Conservation (phyloP, 1,140 invertebrate species). For the Rhagoletis zephyria region DNA sequence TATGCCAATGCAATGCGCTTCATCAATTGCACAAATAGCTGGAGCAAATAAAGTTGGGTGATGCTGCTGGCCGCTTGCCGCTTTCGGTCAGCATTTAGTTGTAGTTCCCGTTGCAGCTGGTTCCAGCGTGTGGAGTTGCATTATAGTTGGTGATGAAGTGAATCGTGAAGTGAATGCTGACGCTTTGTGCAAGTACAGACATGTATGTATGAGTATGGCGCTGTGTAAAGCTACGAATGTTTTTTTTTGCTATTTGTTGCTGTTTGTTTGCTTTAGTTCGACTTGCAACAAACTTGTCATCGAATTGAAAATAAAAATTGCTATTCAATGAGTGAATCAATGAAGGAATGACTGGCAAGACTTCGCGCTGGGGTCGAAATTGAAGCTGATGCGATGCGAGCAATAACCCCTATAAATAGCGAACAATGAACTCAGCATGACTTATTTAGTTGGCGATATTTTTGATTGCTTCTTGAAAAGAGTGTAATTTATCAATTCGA, state of each 20-base stretch:
- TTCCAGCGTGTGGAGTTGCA: not conserved
- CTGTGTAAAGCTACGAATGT: too few relatives aligned
- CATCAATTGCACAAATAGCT: conserved; percentile 36
- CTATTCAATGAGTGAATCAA: conserved; percentile 39
- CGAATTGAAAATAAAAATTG: not conserved
- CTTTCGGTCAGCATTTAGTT: not conserved
- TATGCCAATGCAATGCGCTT: conserved; percentile 36
- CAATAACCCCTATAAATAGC: conserved; percentile 30
- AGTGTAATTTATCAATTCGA: not conserved
- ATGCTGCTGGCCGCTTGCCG: not conserved
- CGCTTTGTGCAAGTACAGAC: not conserved
- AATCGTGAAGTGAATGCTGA: not conserved
- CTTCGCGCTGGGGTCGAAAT: not conserved
- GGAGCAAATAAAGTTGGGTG: conserved; percentile 24
- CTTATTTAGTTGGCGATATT: not conserved
- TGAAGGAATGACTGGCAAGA: conserved; percentile 8
- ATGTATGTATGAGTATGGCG: not conserved
- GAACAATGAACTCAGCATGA: not conserved
- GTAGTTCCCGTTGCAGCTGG: not conserved
- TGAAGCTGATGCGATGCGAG: not conserved
- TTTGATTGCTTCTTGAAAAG: not conserved
- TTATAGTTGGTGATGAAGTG: not conserved
- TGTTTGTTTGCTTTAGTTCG: not conserved
- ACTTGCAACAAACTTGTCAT: not conserved
- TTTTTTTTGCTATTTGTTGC: not conserved